Base-by-base conservation (phyloP, 2,113 vertebrate species). In the Heterotis niloticus region DNA sequence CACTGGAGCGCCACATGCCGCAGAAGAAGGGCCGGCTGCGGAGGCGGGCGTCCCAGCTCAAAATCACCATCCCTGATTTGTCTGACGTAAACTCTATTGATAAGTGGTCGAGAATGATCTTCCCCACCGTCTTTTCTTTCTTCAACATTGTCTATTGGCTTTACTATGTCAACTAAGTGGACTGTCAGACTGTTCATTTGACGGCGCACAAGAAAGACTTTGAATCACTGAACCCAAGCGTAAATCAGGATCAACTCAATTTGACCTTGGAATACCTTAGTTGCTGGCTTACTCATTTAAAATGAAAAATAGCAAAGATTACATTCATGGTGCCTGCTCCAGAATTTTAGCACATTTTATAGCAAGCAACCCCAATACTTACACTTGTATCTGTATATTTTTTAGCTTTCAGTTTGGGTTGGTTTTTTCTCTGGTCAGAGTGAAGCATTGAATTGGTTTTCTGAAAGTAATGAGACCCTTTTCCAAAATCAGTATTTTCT, bases 81-180 rank as follows among this genome's bases (percentile, higher is more conserved):
- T 96, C 97, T 91, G 98, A 99, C 82, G 98, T 99, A 78, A 99
- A 99, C 88, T 96, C 96, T 88, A 99, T 99, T 79, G 98, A 99
- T 89, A 96, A 96, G 86, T 99, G 97, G 96, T 99, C 98, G 0
- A 94, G 98, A 89, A 94, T 99, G 81, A 98, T 99, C 89, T 99
- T 99, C 90, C 98, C 98, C 1, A 96, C 97, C 4, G 96, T 98
- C 85, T 99, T 99, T 87, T 96, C 95, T 85, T 96, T 98, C 87
- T 99, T 99, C 92, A 99, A 99, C 86, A 93, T 99, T 64, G 86
- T 99, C 89, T 99, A 99, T 83, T 99, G 97, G 98, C 96, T 99
- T 89, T 99, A 99, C 85, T 99, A 99, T 82, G 91, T 99, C 91
- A 99, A 99, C 88, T 99, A 96, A 94, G 89, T 86, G 79, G 81